Conservation (phyloP, 2,113 vertebrate genomes). For the Aptenodytes patagonicus region DNA sequence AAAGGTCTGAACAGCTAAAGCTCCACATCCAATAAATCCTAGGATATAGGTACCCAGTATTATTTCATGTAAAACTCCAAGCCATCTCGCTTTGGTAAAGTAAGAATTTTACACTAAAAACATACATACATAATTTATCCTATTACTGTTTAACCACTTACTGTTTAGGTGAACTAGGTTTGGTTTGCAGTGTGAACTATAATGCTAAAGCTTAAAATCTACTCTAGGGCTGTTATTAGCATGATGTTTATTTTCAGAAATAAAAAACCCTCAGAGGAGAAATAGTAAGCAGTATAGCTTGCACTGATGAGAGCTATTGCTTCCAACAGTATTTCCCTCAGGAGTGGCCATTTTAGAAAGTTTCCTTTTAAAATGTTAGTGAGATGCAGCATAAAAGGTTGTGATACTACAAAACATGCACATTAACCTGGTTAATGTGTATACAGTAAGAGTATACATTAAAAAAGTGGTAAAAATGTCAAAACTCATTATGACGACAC, state of each 20-base stretch:
- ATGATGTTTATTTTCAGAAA: neutral
- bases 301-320: neutral
- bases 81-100: neutral
- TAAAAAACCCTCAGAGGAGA: neutral
- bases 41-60: neutral
- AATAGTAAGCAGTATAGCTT: neutral
- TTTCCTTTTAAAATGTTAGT: neutral
- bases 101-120: neutral
- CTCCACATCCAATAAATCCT: neutral
- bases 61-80: neutral
- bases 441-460: neutral
- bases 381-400: neutral
- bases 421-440: conserved; percentile 12
- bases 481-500: neutral
- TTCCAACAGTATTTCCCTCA: neutral
- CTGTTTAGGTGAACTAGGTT: neutral
- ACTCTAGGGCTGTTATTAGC: neutral
- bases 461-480: neutral
- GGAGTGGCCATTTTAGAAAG: neutral
- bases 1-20: neutral
- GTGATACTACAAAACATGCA: neutral
- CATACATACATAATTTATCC: neutral
- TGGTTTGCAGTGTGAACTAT: neutral
- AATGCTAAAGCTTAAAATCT: neutral
- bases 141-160: neutral